phyloP scores from a whole-genome alignment of 2,888 invertebrate genomes.

The Microplitis deprimator region DNA sequence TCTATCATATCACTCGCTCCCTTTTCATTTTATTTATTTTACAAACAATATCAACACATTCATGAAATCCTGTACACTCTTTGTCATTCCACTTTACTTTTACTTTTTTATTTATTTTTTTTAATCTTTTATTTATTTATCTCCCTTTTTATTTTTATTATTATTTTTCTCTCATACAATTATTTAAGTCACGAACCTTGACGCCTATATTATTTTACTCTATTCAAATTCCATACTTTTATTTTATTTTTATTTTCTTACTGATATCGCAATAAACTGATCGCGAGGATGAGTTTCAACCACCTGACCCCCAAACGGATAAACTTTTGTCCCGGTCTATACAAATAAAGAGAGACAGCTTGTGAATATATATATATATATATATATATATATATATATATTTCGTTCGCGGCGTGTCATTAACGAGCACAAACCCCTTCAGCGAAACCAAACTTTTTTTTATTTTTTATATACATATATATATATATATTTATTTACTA shows the following conservation, averaged over 20 bases:
- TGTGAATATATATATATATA: constrained; percentile 30
- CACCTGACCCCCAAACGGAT: constrained; percentile 11
- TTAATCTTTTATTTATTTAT: no score
- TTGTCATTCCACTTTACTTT: not conserved
- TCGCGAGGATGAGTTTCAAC: constrained; percentile 19
- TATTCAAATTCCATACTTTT: constrained; percentile 18
- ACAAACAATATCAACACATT: constrained; percentile 17
- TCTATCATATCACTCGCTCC: constrained; percentile 7
- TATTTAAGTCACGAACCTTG: constrained; percentile 20
- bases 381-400: constrained; percentile 25
- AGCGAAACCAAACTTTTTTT: constrained; percentile 38
- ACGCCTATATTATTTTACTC: constrained; percentile 16
- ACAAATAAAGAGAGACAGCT: constrained; percentile 12
- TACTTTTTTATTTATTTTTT: not conserved
- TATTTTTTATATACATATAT: not conserved
- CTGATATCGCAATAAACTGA: constrained; percentile 37
- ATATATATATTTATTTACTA: constrained; percentile 22
- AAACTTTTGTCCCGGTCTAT: constrained; percentile 36
- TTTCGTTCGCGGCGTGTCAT: constrained; percentile 45
- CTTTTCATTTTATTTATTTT: constrained; percentile 22
- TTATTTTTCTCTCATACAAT: constrained; percentile 3
- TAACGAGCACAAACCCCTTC: constrained; percentile 47
- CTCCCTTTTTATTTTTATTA: not conserved
- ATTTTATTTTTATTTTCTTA: constrained; percentile 20
- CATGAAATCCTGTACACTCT: not conserved